Base-by-base conservation (phyloP, 2,888 invertebrate species). In the Rhagonycha lutea region DNA sequence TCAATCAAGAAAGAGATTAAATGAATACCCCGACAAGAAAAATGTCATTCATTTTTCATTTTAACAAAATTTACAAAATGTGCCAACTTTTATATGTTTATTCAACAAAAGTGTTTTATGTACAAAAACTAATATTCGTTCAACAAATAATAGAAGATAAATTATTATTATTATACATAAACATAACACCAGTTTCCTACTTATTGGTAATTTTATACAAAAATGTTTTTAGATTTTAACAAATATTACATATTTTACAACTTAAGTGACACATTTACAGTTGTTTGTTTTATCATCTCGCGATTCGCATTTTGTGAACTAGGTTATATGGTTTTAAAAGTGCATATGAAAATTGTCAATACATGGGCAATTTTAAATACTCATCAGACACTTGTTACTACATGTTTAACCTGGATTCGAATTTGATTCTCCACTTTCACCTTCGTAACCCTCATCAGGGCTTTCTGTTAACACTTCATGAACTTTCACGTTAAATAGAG, bases 381-480 rank as follows among this genome's bases (percentile, higher is more conserved):
- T 47, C n/a, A 47, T 47, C n/a, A 47, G 47, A 47, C 47, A n/a
- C 47, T 65, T 60, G 28, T 76, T 70, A 71, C 32, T 65, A 71
- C 68, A 61, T 69, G 29, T 71, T 77, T 72, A 77, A 26, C 77
- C 72, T n/a, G 77, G 77, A 69, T 77, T 77, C 61, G 77, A 77
- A 24, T 69, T 75, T 63, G 75, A 75, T 71, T 77, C 77, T 47
- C 70, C 75, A 60, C 74, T 75, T 69, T 95, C 96, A 61, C 95
- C 96, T 72, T 95, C 96, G 87, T 96, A 96, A 14, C 95, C 96
- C 87, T 96, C 96, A 86, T 96, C 96, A 60, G 95, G 95, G 87
- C 95, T 95, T 84, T 95, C 95, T 14, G 94, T 93, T 82, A 90
- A 82, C n/a, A 89, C 89, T 68, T 85, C 84, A 11, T 82, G 78